A percentile compares a stretch with the other conserved stretches of the same genome.
Conservation (phyloP, 2,888 invertebrate species). For the Drosophila putrida region DNA sequence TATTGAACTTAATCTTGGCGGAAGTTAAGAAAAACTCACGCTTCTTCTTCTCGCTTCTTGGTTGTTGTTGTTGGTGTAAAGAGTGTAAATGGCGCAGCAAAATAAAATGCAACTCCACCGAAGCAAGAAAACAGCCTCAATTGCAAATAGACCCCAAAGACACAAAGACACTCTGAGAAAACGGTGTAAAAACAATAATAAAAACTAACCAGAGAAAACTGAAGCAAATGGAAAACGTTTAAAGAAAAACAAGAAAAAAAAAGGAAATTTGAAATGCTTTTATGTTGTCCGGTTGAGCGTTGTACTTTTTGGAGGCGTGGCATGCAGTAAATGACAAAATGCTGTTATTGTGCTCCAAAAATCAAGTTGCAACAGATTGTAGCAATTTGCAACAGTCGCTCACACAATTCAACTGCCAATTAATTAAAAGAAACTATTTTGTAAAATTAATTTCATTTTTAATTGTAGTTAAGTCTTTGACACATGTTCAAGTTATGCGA, state of each 20-base stretch:
- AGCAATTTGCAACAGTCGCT: conserved; percentile 1
- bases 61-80: conserved; percentile 34
- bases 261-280: conserved; percentile 24
- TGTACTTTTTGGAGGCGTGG: conserved; percentile 8
- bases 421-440: background rate
- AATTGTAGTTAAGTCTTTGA: background rate
- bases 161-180: conserved; percentile 1
- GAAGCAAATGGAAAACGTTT: background rate
- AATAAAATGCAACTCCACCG: conserved; percentile 39
- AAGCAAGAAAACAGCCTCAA: conserved; percentile 26
- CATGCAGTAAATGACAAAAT: conserved; percentile 15
- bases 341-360: conserved; percentile 13
- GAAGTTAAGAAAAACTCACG: conserved; percentile 58
- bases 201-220: background rate
- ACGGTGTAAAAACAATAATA: conserved; percentile 10
- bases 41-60: conserved; percentile 23
- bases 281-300: background rate
- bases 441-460: background rate
- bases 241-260: background rate
- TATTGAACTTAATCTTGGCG: conserved; percentile 75
- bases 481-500: background rate
- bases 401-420: background rate
- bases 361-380: conserved; percentile 15
- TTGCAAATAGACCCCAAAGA: conserved; percentile 12
- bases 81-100: conserved; percentile 63